Evolutionary conservation across 2,113 vertebrate species (phyloP).

Genomic region (Prunella himalayana): DNA sequence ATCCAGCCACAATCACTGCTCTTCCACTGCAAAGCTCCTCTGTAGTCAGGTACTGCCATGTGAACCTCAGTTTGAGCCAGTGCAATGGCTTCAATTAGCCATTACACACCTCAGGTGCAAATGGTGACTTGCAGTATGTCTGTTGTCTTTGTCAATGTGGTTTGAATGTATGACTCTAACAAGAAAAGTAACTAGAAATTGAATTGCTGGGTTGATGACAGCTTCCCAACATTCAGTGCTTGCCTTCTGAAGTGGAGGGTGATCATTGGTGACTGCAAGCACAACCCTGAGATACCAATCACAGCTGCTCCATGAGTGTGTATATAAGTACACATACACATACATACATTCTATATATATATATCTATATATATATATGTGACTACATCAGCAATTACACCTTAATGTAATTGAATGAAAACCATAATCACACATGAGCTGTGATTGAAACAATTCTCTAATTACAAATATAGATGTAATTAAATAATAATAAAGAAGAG

Average conservation of each 20-base stretch:
- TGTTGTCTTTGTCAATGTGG: background rate
- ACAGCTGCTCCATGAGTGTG: background rate
- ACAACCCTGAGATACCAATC: background rate
- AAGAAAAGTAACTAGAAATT: background rate
- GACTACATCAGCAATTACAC: background rate
- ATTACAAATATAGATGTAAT: background rate
- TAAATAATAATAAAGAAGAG: background rate
- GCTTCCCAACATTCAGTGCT: background rate
- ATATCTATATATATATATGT: no score
- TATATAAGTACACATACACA: no score
- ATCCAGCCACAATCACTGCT: background rate
- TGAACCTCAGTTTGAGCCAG: background rate
- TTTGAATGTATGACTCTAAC: background rate
- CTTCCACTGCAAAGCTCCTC: background rate
- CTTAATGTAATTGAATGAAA: background rate
- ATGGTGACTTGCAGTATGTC: background rate
- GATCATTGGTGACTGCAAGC: background rate
- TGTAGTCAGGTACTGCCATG: background rate
- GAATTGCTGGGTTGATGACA: background rate
- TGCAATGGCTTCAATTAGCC: slow-evolving; percentile 1
- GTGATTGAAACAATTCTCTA: background rate
- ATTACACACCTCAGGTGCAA: background rate
- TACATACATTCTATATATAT: no score
- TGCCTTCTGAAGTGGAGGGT: background rate
- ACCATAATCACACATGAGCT: background rate